A percentile compares a stretch with the other conserved stretches of the same genome.
Evolutionary conservation across 2,113 vertebrate species (phyloP).

Genomic region (Progne subis): DNA sequence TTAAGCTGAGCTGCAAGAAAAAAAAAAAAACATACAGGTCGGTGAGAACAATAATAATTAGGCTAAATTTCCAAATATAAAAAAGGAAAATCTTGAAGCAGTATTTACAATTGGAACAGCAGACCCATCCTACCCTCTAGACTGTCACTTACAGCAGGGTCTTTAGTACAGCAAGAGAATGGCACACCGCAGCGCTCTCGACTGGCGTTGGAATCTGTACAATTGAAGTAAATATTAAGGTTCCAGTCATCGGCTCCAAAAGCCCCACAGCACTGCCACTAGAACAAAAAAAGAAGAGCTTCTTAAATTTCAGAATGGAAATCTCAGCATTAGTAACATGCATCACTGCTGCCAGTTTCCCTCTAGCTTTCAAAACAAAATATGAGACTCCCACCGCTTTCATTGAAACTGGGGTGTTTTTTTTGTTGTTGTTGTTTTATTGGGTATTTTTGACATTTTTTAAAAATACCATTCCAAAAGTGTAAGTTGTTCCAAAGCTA

Average conservation of each 20-base stretch:
- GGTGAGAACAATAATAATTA: background rate
- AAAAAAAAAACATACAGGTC: background rate
- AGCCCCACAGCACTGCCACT: conserved; percentile 98
- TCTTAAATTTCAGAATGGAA: background rate
- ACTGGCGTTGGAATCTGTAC: conserved; percentile 92
- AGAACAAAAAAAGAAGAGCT: conserved; percentile 31
- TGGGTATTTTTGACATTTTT: background rate
- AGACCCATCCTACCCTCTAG: background rate
- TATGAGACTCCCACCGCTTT: background rate
- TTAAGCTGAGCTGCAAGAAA: background rate
- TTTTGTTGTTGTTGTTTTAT: background rate
- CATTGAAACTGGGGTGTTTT: background rate
- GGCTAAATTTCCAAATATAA: background rate
- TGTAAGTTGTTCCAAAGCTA: background rate
- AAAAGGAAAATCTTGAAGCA: background rate
- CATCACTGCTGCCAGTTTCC: background rate
- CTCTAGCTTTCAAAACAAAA: background rate
- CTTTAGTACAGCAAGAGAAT: conserved; percentile 97
- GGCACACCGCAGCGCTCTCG: conserved; percentile 95
- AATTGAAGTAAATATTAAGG: conserved; percentile 98
- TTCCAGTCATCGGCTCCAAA: conserved; percentile 96
- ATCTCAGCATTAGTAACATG: background rate
- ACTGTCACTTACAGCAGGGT: conserved; percentile 84
- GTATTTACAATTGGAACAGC: background rate
- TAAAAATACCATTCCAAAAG: background rate